A percentile compares a stretch with the other conserved stretches of the same genome.
Evolutionary conservation across 2,113 vertebrate species (phyloP).

Genomic region (Halichoeres trimaculatus): DNA sequence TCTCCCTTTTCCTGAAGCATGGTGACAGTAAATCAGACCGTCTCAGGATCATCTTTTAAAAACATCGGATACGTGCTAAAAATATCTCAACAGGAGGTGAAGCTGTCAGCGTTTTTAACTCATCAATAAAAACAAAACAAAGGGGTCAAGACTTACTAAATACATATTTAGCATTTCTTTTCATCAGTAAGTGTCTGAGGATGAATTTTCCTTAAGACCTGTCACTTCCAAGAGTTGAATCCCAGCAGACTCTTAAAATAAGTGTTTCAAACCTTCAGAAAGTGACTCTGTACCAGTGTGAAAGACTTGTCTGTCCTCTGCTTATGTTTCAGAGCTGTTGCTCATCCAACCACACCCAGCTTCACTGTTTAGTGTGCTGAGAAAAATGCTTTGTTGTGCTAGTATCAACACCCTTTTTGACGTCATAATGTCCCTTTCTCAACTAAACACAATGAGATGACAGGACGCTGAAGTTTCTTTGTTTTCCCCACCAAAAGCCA

Average conservation of each 20-base stretch:
- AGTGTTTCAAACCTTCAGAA: not conserved
- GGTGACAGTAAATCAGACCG: constrained; percentile 6
- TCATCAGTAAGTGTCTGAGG: not conserved
- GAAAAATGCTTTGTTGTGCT: not conserved
- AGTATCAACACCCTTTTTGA: not conserved
- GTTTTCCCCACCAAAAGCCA: not conserved
- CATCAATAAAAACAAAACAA: not conserved
- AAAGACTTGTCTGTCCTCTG: not conserved
- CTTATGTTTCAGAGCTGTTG: not conserved
- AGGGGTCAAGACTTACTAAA: not conserved
- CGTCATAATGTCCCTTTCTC: not conserved
- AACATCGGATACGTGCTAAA: not conserved
- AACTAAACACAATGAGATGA: not conserved
- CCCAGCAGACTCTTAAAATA: not conserved
- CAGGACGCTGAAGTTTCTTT: not conserved
- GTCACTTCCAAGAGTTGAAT: not conserved
- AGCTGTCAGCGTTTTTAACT: not conserved
- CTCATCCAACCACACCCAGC: not conserved
- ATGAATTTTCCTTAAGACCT: not conserved
- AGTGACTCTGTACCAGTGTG: not conserved
- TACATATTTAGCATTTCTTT: not conserved
- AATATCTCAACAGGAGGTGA: constrained; percentile 24
- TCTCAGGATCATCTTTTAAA: constrained; percentile 25
- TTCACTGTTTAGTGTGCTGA: not conserved
- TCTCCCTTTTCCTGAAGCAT: not conserved